Conservation (phyloP, 2,113 vertebrate genomes). For the Neotoma lepida region DNA sequence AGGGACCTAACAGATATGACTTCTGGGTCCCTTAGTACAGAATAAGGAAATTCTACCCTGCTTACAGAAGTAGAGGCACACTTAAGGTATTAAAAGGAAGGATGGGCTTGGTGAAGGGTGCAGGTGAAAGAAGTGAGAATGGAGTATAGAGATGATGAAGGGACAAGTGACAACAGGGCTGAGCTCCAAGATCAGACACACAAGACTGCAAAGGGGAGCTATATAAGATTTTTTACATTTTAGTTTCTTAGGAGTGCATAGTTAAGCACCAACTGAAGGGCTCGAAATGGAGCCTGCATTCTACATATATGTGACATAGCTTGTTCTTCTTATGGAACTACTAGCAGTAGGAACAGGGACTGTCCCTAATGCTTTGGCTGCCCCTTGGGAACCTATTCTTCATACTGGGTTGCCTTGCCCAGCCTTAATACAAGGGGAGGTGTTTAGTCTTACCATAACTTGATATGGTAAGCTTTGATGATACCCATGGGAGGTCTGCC, state of each 20-base stretch:
- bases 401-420: background rate
- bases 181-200: background rate
- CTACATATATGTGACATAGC: background rate
- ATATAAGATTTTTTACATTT: accelerated
- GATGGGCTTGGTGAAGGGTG: background rate
- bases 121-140: background rate
- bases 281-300: background rate
- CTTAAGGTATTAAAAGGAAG: background rate
- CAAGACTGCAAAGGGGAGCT: too few species aligned
- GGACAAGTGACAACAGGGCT: accelerated
- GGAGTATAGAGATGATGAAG: too few species aligned
- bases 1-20: accelerated
- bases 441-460: background rate
- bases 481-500: background rate
- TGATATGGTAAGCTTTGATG: background rate
- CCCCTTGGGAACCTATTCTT: background rate
- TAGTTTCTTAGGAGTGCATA: background rate
- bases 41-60: background rate
- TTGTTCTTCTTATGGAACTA: background rate
- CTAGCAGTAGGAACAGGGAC: background rate
- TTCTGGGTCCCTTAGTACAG: background rate
- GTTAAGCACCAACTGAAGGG: background rate
- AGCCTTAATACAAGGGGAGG: background rate
- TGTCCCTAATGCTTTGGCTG: background rate
- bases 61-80: background rate